Evolutionary conservation across 2,888 invertebrate species (phyloP), one percentile per base, ranked within the genome.

Genomic region (Pyralis farinalis): DNA sequence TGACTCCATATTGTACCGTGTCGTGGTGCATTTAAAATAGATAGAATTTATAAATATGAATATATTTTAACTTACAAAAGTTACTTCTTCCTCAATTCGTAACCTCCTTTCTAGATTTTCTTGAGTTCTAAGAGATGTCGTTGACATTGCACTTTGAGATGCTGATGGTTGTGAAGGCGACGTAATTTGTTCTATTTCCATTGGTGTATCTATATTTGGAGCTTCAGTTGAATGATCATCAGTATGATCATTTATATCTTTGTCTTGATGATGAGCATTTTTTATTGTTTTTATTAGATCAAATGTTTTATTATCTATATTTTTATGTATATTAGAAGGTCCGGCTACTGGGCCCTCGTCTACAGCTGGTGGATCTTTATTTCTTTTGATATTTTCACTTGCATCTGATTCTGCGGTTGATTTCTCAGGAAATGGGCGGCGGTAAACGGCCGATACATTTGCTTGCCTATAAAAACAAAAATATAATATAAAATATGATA

Each of bases 401-500:
- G 10, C 37, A 16, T 27, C 29, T n/a, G 12, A 25, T 12, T n/a
- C n/a, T 27, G 42, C 9, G 44, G 11, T n/a, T 3, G 33, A n/a
- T 40, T 39, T 37, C 7, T 40, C 40, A 22, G 65, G 46, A 30
- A 64, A 47, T 32, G 71, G 56, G 37, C 60, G 58, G 37, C 82
- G 86, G 78, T 74, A 92, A 46, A 92, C 90, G 37, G 90, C 75
- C 53, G 93, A 91, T 4, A 95, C 92, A 81, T 94, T 94, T 1
- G 95, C 94, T 83, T 95, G 95, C 9, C 91, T 91, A 49, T 40
- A 73, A 74, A 45, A 35, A 40, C 4, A 16, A 16, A 3, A 16
- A 16, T 16, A 16, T 3, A 16, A 16, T 16, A 16, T 16, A 16
- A 16, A 16, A 25, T 12, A n/a, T n/a, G n/a, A n/a, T n/a, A n/a